Percentiles rank a stretch among this genome's conserved stretches.
Conservation (phyloP, 2,797 vertebrate genomes). For the Novumbra hubbsi region DNA sequence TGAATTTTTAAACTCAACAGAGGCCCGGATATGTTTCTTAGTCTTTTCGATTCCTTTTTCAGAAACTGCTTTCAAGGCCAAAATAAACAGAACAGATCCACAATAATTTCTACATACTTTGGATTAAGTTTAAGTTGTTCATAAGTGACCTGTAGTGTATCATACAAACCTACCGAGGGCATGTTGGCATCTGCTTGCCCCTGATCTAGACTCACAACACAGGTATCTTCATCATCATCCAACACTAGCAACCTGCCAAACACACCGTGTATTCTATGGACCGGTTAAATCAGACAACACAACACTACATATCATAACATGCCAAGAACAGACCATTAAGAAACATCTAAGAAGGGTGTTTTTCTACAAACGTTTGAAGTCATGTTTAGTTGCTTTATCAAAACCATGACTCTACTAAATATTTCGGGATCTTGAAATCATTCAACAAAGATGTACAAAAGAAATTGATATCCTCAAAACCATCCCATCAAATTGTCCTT, state of each 20-base stretch:
- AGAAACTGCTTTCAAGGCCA: too few relatives aligned
- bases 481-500: constrained; percentile 53
- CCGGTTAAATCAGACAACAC: constrained; percentile 15
- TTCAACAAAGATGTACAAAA: constrained; percentile 57
- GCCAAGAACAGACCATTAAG: constrained; percentile 28
- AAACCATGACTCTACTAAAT: constrained; percentile 31
- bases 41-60: too few relatives aligned
- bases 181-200: too few relatives aligned
- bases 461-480: constrained; percentile 39
- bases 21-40: too few relatives aligned
- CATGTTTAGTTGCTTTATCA: constrained; percentile 33
- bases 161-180: too few relatives aligned
- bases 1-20: too few relatives aligned
- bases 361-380: constrained; percentile 53
- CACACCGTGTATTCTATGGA: constrained; percentile 44
- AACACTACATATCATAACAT: constrained; percentile 8
- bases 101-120: too few relatives aligned
- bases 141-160: too few relatives aligned
- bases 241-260: constrained; percentile 38
- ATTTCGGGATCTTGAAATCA: constrained; percentile 56
- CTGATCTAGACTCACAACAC: constrained; percentile 12
- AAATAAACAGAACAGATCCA: too few relatives aligned
- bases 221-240: not conserved
- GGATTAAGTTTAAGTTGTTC: too few relatives aligned
- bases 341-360: constrained; percentile 44